A percentile compares a stretch with the other conserved stretches of the same genome.
Conservation (phyloP, 1,140 invertebrate species). For the Drosophila sproati region DNA sequence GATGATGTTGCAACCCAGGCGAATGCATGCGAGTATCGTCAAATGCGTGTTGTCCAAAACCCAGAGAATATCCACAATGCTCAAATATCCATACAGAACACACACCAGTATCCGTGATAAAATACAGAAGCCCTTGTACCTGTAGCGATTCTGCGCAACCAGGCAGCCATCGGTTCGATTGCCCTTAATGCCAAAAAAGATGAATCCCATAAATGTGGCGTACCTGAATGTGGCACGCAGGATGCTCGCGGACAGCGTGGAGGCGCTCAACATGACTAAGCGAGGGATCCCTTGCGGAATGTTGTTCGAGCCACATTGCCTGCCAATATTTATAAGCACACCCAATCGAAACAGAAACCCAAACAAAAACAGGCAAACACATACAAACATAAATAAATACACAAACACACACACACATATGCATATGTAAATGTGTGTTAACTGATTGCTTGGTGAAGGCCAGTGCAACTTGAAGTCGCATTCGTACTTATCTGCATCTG, state of each 20-base stretch:
- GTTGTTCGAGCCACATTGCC: slow-evolving; percentile 10
- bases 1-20: slow-evolving; percentile 21
- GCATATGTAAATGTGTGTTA: not conserved
- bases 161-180: slow-evolving; percentile 23
- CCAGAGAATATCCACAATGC: not conserved
- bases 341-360: not conserved
- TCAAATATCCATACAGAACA: slow-evolving; percentile 12
- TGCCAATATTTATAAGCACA: slow-evolving; percentile 34
- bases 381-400: not conserved
- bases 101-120: slow-evolving; percentile 20
- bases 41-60: slow-evolving; percentile 28
- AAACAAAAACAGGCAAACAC: not conserved
- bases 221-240: slow-evolving; percentile 23
- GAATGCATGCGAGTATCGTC: slow-evolving; percentile 26
- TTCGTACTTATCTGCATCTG: slow-evolving; percentile 20
- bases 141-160: slow-evolving; percentile 33
- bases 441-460: slow-evolving; percentile 38
- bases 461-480: slow-evolving; percentile 3
- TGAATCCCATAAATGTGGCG: slow-evolving; percentile 26
- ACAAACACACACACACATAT: not conserved
- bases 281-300: slow-evolving; percentile 19
- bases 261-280: slow-evolving; percentile 47
- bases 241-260: slow-evolving; percentile 16
- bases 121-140: slow-evolving; percentile 58
- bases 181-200: slow-evolving; percentile 33